Evolutionary conservation across 1,140 invertebrate species (phyloP).

Genomic region (Triops longicaudatus): DNA sequence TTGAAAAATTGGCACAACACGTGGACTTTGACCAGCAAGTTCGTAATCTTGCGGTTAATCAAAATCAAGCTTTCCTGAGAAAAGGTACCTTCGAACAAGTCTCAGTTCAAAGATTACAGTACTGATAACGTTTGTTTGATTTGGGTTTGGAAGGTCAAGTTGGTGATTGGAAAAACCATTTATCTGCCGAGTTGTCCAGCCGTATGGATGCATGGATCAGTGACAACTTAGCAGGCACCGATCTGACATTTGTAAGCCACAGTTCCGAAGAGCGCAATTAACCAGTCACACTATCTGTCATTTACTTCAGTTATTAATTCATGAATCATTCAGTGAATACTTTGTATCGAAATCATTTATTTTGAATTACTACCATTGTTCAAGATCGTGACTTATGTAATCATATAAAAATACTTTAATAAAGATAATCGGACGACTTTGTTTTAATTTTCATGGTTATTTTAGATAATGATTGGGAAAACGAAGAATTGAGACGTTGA

Average conservation of each 20-base stretch:
- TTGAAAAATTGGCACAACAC: background rate
- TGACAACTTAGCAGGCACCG: slow-evolving; percentile 48
- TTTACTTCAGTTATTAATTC: no score
- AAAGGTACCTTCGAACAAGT: background rate
- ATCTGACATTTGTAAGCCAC: slow-evolving; percentile 42
- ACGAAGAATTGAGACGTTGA: no score
- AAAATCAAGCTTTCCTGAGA: background rate
- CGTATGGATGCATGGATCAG: slow-evolving; percentile 68
- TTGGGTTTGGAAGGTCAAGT: slow-evolving; percentile 49
- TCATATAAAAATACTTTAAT: no score
- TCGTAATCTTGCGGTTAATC: background rate
- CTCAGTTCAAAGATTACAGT: background rate
- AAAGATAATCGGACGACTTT: no score
- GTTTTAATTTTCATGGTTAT: no score
- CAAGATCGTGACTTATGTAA: no score
- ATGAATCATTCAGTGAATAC: no score
- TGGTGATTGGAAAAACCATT: slow-evolving; percentile 75
- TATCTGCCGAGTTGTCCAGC: slow-evolving; percentile 51
- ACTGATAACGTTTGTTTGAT: background rate
- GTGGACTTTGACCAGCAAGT: slow-evolving; percentile 5
- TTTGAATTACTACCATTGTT: no score
- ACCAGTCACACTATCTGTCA: background rate
- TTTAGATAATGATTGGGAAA: no score
- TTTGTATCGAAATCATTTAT: no score
- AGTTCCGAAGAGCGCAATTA: background rate